A percentile compares a stretch with the other conserved stretches of the same genome.
Conservation (phyloP, 2,888 invertebrate species). For the Gandaritis pyraliata region DNA sequence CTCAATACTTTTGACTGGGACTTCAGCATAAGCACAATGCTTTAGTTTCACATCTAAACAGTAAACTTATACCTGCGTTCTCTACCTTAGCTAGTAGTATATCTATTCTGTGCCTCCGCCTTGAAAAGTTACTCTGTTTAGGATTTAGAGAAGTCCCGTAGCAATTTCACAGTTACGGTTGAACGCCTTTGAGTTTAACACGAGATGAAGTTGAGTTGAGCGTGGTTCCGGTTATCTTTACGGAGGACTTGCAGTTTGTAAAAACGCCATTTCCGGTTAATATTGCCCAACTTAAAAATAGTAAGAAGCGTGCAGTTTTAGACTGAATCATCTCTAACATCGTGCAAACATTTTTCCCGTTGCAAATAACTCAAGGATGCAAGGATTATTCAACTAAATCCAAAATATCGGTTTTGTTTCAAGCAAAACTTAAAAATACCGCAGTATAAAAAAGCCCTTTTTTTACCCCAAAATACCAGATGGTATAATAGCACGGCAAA, state of each 20-base stretch:
- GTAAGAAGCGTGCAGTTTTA: too few relatives aligned
- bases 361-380: neutral
- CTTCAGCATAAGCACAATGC: too few relatives aligned
- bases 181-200: conserved; percentile 31
- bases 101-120: conserved; percentile 28
- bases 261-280: neutral
- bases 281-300: too few relatives aligned
- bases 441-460: conserved; percentile 1
- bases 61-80: neutral
- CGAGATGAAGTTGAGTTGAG: conserved; percentile 31
- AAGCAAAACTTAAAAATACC: too few relatives aligned
- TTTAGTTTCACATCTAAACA: conserved; percentile 12
- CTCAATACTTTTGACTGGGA: too few relatives aligned
- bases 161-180: conserved; percentile 34
- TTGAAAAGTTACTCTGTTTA: conserved; percentile 34
- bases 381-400: conserved; percentile 1
- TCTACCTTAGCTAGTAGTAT: too few relatives aligned
- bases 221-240: conserved; percentile 25
- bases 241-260: neutral
- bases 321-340: too few relatives aligned
- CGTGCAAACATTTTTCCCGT: too few relatives aligned
- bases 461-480: neutral
- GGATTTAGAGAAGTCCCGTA: conserved; percentile 30
- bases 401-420: too few relatives aligned
- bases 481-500: conserved; percentile 9